Evolutionary conservation across 2,888 invertebrate genomes (phyloP).

Genomic region (Habrosyne pyritoides): DNA sequence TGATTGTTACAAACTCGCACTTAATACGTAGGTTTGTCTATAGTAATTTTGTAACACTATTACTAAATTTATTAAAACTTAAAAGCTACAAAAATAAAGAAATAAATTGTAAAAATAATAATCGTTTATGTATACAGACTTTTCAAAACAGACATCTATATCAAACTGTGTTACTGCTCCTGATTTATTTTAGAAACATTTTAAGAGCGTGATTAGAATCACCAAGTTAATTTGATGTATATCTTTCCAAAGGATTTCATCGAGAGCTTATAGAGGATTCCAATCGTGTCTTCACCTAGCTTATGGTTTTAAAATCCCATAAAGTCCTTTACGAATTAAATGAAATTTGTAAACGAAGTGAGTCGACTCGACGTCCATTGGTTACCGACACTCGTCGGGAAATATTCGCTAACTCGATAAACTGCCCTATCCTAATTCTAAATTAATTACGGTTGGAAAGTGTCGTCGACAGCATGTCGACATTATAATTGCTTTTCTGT

Average conservation of each 20-base stretch:
- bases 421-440: constrained; percentile 46
- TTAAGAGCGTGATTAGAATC: not conserved
- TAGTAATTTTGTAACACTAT: too few species aligned
- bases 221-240: not conserved
- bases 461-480: constrained; percentile 7
- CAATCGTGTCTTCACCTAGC: not conserved
- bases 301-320: constrained; percentile 6
- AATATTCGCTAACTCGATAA: constrained; percentile 42
- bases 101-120: too few species aligned
- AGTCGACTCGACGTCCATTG: constrained; percentile 31
- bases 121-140: too few species aligned
- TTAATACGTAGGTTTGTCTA: too few species aligned
- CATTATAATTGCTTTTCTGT: constrained; percentile 9
- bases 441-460: constrained; percentile 46
- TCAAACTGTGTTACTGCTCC: too few species aligned
- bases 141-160: not conserved
- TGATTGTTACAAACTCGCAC: too few species aligned
- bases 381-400: constrained; percentile 38
- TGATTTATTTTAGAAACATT: not conserved
- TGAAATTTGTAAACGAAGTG: constrained; percentile 28
- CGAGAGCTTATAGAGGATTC: not conserved
- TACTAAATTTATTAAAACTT: too few species aligned
- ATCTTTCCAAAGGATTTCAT: constrained; percentile 5
- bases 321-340: constrained; percentile 29
- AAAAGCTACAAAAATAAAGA: too few species aligned